Evolutionary conservation across 2,797 vertebrate genomes (phyloP).

Genomic region (Sparidentex hasta): DNA sequence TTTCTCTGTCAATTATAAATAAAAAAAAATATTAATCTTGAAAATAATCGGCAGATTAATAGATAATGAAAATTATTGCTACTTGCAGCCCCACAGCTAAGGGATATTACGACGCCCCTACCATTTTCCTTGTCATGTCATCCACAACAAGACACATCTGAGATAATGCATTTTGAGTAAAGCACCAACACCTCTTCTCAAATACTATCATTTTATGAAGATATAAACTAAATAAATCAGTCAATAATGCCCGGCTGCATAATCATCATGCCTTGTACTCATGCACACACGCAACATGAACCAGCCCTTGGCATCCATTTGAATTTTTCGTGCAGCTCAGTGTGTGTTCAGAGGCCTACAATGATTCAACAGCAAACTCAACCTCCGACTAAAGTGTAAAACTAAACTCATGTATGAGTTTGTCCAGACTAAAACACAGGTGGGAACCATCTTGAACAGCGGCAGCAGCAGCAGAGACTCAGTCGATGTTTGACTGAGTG

Average conservation of each 20-base stretch:
- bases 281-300: conserved; percentile 23
- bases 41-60: no score
- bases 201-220: neutral
- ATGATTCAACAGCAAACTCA: conserved; percentile 6
- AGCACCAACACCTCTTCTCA: neutral
- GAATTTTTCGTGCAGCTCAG: neutral
- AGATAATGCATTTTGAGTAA: neutral
- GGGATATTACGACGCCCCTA: neutral
- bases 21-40: no score
- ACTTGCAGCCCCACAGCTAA: no score
- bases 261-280: neutral
- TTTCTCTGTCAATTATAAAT: no score
- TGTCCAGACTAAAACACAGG: neutral
- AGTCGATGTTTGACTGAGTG: conserved; percentile 9
- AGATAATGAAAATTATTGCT: no score
- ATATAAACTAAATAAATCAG: neutral
- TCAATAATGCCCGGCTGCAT: neutral
- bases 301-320: neutral
- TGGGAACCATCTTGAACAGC: neutral
- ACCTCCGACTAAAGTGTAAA: neutral
- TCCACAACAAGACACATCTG: neutral
- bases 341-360: neutral
- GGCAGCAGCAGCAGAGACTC: conserved; percentile 23
- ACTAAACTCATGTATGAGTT: neutral
- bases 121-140: neutral